A percentile compares a stretch with the other conserved stretches of the same genome.
phyloP scores from a whole-genome alignment of 2,113 vertebrate species.

The Hystrix cristata region DNA sequence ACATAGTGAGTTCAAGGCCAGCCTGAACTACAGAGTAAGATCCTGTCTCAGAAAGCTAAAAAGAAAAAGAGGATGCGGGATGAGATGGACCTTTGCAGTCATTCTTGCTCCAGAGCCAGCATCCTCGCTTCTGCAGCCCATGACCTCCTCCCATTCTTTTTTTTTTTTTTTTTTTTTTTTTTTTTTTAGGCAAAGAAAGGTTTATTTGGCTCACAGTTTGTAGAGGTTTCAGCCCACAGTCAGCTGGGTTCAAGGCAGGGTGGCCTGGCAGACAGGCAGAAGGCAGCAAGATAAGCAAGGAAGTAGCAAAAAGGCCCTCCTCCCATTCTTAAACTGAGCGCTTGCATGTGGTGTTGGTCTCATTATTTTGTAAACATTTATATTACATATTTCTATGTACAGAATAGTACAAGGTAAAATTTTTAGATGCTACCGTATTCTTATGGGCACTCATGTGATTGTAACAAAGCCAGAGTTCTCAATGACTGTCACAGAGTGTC shows the following conservation, averaged over 20 bases:
- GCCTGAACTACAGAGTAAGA: background rate
- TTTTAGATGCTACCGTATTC: background rate
- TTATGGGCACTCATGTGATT: background rate
- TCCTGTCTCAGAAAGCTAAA: background rate
- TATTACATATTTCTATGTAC: background rate
- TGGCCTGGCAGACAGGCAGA: too few species aligned
- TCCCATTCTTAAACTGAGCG: background rate
- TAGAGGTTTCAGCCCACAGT: too few species aligned
- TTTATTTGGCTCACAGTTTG: too few species aligned
- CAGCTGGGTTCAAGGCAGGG: too few species aligned
- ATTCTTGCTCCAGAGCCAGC: background rate
- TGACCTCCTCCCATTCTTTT: background rate
- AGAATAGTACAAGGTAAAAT: background rate
- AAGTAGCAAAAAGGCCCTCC: background rate
- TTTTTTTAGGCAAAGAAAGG: too few species aligned
- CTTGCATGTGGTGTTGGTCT: background rate
- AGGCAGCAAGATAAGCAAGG: too few species aligned
- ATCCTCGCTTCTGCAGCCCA: background rate
- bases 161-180: background rate
- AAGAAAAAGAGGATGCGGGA: background rate
- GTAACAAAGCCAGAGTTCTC: background rate
- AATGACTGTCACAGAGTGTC: background rate
- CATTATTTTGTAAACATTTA: background rate
- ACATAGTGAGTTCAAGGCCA: background rate
- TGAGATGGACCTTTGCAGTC: background rate